These are phyloP conservation scores for Dexiosoma caninum DNA, from an alignment of 2,888 invertebrate species.

Conservation along the genomic window DNA sequence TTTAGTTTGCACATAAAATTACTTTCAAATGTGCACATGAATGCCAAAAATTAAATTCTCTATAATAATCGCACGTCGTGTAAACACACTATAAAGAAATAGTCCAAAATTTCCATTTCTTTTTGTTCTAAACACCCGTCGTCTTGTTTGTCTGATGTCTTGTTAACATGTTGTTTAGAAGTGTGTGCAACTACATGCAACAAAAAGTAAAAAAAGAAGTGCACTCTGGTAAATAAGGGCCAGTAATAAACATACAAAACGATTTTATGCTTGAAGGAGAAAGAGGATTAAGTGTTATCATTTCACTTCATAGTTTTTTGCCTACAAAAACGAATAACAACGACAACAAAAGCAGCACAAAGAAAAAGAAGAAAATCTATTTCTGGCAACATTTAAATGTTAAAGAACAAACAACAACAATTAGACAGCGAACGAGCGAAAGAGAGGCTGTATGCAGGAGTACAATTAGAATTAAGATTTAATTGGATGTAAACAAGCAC, in stretches of 20 bases:
- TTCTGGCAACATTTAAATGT: conserved; percentile 45
- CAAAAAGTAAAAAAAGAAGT: background rate
- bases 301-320: conserved; percentile 63
- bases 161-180: conserved; percentile 34
- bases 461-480: conserved; percentile 53
- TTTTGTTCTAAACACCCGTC: background rate
- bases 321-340: conserved; percentile 23
- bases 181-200: conserved; percentile 26
- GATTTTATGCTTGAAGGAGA: conserved; percentile 62
- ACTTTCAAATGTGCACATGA: too few species aligned
- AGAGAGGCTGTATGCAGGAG: conserved; percentile 31
- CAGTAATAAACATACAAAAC: conserved; percentile 53
- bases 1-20: background rate
- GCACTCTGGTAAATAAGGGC: conserved; percentile 51
- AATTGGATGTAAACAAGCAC: conserved; percentile 63
- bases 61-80: background rate
- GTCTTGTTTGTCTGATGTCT: conserved; percentile 11
- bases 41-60: background rate
- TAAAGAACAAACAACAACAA: conserved; percentile 36
- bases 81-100: background rate
- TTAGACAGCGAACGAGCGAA: conserved; percentile 30
- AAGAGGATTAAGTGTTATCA: conserved; percentile 63
- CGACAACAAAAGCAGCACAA: conserved; percentile 1
- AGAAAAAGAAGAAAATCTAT: conserved; percentile 25
- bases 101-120: background rate